Conservation (phyloP, 2,888 invertebrate genomes). For the Dynastes grantii region DNA sequence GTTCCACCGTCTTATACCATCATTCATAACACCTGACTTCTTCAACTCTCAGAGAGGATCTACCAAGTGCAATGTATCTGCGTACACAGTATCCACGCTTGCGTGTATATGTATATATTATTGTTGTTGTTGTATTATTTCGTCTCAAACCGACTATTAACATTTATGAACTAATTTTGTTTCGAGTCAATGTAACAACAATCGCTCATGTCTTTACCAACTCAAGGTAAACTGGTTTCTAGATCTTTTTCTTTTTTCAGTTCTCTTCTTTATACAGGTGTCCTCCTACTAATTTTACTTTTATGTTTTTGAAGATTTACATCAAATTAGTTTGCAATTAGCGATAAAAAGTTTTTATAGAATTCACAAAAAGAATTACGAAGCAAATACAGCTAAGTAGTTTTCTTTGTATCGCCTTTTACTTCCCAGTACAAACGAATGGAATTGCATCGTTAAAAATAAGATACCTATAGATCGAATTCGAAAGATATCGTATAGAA, state of each 20-base stretch:
- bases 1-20: constrained; percentile 42
- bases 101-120: constrained; percentile 38
- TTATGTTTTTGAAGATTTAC: constrained; percentile 28
- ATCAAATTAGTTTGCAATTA: neutral
- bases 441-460: no score
- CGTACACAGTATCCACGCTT: constrained; percentile 3
- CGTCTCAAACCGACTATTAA: constrained; percentile 64
- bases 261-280: constrained; percentile 46
- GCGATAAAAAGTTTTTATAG: no score
- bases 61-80: neutral
- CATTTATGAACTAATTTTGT: constrained; percentile 48
- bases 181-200: constrained; percentile 51
- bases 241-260: constrained; percentile 54
- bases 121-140: constrained; percentile 29
- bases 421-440: no score
- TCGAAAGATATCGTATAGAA: constrained; percentile 1
- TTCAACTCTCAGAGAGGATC: constrained; percentile 17
- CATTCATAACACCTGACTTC: constrained; percentile 45
- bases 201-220: constrained; percentile 64
- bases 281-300: constrained; percentile 51
- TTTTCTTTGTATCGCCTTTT: no score
- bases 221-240: constrained; percentile 69
- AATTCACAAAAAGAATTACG: no score
- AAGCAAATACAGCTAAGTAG: no score
- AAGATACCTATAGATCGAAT: no score